Conservation (phyloP, 2,888 invertebrate genomes). For the Calephelis perditalis region DNA sequence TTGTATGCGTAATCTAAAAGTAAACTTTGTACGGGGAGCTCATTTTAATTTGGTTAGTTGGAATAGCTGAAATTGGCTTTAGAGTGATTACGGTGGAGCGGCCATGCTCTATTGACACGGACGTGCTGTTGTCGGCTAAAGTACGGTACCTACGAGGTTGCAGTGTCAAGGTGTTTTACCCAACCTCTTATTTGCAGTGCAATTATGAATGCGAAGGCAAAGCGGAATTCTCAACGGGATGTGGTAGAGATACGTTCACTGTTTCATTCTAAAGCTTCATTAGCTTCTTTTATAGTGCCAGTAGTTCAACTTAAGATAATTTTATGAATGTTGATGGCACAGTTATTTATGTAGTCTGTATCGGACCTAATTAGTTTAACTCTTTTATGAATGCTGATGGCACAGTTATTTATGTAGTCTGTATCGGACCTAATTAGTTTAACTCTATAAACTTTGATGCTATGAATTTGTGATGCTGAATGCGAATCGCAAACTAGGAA, state of each 20-base stretch:
- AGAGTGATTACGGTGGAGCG: slow-evolving; percentile 47
- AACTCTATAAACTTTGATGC: too few species aligned
- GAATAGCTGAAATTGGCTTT: slow-evolving; percentile 38
- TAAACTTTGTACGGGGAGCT: slow-evolving; percentile 35
- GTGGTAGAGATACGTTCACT: slow-evolving; percentile 1
- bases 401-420: neutral
- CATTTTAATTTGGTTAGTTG: slow-evolving; percentile 25
- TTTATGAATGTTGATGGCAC: neutral
- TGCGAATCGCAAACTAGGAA: too few species aligned
- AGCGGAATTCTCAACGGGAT: slow-evolving; percentile 7
- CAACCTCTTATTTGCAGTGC: slow-evolving; percentile 14
- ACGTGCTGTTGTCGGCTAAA: slow-evolving; percentile 47
- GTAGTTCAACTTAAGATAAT: neutral
- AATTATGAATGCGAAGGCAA: slow-evolving; percentile 15
- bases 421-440: too few species aligned
- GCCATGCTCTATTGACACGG: slow-evolving; percentile 57
- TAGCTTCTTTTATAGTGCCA: neutral
- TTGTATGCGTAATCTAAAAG: slow-evolving; percentile 27
- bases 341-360: neutral
- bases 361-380: too few species aligned
- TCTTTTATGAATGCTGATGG: neutral
- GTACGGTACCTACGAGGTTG: slow-evolving; percentile 42
- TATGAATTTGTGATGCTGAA: too few species aligned
- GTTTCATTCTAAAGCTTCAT: neutral
- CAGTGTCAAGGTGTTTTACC: slow-evolving; percentile 58